Evolutionary conservation across 1,140 invertebrate species (phyloP).

Genomic region (Magallana angulata): DNA sequence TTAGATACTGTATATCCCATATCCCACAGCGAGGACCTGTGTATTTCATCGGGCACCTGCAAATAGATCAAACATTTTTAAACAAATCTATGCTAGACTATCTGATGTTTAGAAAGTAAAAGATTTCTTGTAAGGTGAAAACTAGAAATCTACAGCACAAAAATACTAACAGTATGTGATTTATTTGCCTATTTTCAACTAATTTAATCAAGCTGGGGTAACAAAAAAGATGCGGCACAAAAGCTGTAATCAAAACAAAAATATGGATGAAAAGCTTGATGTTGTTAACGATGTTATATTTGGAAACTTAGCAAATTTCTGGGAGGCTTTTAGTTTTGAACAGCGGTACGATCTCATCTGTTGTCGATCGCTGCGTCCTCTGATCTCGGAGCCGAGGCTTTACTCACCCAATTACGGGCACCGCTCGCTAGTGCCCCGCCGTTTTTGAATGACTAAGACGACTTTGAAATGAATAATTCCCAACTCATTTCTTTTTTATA

Average conservation of each 20-base stretch:
- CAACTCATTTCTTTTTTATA: not conserved
- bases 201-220: not conserved
- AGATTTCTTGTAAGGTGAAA: no score
- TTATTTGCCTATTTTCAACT: no score
- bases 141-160: no score
- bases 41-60: not conserved
- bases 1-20: not conserved
- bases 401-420: slow-evolving; percentile 3
- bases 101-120: no score
- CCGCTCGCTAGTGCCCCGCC: not conserved
- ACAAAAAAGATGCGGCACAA: not conserved
- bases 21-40: not conserved
- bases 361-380: not conserved
- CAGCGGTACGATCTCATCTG: not conserved
- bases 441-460: not conserved
- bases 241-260: not conserved
- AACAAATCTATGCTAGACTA: no score
- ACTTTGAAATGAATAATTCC: not conserved
- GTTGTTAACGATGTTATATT: not conserved
- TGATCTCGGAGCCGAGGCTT: not conserved
- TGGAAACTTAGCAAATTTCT: slow-evolving; percentile 30
- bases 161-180: no score
- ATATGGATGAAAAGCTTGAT: not conserved
- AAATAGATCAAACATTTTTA: not conserved
- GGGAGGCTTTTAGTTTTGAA: not conserved